Evolutionary conservation across 2,888 invertebrate species (phyloP), one percentile per base, ranked within the genome.

Genomic region (Hydropsyche betteni): DNA sequence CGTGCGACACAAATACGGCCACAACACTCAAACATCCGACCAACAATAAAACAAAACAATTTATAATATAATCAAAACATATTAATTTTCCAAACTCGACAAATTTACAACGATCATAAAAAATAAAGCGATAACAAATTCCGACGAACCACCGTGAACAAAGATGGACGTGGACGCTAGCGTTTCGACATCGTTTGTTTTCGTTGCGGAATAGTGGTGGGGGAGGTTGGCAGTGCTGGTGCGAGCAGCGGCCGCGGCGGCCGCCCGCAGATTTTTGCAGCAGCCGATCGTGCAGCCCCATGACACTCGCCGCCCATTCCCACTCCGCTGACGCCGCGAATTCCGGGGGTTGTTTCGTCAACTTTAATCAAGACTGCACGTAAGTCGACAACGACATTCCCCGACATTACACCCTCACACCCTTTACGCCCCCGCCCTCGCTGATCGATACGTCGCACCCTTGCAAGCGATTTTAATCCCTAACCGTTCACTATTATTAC

Each of bases 311-410:
- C 90, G 91, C 90, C 87, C 91, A 90, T 36, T 61, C 72, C 34
- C 64, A 64, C 87, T 90, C 90, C 84, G 87, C 89, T 83, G 90
- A 91, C 84, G 93, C 93, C 86, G 88, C 92, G 84, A 90, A 92
- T 88, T 91, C 91, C 86, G 94, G 93, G 86, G 93, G 93, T 86
- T 93, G 94, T 86, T 97, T 95, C 87, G 96, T 97, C 82, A 97
- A 96, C 88, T 98, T 98, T 85, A 98, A 98, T 87, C 98, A 98
- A 87, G 98, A 98, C 86, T 94, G 93, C 91, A 94, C 97, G 98
- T 98, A 93, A 95, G 96, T 92, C 12, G 8, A 14, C 14, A 34
- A 16, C 58, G 10, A 12, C 12, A 52, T 34, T 61, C 14, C 34
- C 51, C 50, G 6, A 33, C 2, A 24, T 16, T 24, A 10, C 68